Percentiles rank a stretch among this genome's conserved stretches.
phyloP scores from a whole-genome alignment of 2,113 vertebrate species.

The Entelurus aequoreus region DNA sequence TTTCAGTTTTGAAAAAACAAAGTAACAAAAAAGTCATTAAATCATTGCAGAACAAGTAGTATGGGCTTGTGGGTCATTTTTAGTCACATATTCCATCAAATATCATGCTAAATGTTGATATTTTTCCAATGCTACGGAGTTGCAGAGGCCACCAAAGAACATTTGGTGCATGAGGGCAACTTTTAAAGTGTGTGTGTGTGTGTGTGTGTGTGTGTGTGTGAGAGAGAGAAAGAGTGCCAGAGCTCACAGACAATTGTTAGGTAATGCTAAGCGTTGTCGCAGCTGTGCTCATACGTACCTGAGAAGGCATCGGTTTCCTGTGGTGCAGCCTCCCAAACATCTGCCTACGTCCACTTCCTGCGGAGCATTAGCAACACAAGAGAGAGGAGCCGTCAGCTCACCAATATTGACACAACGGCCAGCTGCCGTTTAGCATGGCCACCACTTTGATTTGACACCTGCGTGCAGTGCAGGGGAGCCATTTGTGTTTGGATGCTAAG shows the following conservation, averaged over 20 bases:
- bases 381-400: conserved; percentile 61
- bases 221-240: conserved; percentile 38
- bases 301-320: conserved; percentile 76
- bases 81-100: too few relatives aligned
- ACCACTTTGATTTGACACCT: conserved; percentile 67
- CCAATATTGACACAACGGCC: conserved; percentile 62
- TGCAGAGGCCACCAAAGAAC: conserved; percentile 15
- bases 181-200: conserved; percentile 4
- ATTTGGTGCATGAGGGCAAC: conserved; percentile 33
- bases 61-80: too few relatives aligned
- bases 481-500: conserved; percentile 58
- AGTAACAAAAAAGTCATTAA: too few relatives aligned
- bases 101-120: too few relatives aligned
- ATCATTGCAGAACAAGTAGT: too few relatives aligned
- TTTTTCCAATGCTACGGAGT: not conserved
- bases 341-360: conserved; percentile 87
- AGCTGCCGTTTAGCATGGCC: conserved; percentile 49
- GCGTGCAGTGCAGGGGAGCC: conserved; percentile 27
- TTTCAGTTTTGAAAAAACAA: too few relatives aligned
- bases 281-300: conserved; percentile 76
- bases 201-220: too few relatives aligned
- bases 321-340: conserved; percentile 78
- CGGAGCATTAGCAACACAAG: conserved; percentile 80
- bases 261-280: conserved; percentile 19
- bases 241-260: conserved; percentile 49